phyloP scores from a whole-genome alignment of 1,140 invertebrate genomes.

The Apis cerana region DNA sequence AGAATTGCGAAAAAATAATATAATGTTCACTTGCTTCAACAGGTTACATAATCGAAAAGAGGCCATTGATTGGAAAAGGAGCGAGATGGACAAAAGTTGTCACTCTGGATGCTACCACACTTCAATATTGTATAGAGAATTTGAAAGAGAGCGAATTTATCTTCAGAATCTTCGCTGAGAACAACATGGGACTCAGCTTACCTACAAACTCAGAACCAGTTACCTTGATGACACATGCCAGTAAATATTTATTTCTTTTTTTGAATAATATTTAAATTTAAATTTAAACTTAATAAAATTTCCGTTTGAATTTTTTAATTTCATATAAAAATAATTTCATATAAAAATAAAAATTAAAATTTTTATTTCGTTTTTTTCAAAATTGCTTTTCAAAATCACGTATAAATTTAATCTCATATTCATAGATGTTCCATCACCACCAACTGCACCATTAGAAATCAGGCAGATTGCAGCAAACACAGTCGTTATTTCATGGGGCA shows the following conservation, averaged over 20 bases:
- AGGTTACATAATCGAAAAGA: slow-evolving; percentile 97
- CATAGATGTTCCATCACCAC: slow-evolving; percentile 92
- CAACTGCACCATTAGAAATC: slow-evolving; percentile 93
- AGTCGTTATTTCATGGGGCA: slow-evolving; percentile 95
- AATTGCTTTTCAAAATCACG: background rate
- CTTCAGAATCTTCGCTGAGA: slow-evolving; percentile 96
- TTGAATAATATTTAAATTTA: background rate
- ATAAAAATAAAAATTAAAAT: too few relatives aligned
- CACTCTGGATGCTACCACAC: slow-evolving; percentile 89
- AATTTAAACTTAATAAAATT: too few relatives aligned
- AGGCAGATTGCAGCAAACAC: slow-evolving; percentile 90
- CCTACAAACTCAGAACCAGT: slow-evolving; percentile 90
- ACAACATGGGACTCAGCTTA: slow-evolving; percentile 91
- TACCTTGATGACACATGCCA: slow-evolving; percentile 95
- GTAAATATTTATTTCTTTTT: slow-evolving; percentile 85
- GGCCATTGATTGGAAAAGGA: slow-evolving; percentile 84
- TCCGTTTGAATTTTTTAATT: slow-evolving; percentile 19
- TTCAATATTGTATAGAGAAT: slow-evolving; percentile 91
- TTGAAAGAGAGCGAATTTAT: slow-evolving; percentile 94
- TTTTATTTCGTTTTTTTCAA: background rate
- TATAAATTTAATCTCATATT: slow-evolving; percentile 41
- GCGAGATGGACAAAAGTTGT: slow-evolving; percentile 93
- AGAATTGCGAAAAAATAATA: background rate
- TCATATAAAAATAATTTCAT: too few relatives aligned
- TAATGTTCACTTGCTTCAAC: background rate